phyloP scores from a whole-genome alignment of 2,888 invertebrate genomes.

The Branchellion lobata region DNA sequence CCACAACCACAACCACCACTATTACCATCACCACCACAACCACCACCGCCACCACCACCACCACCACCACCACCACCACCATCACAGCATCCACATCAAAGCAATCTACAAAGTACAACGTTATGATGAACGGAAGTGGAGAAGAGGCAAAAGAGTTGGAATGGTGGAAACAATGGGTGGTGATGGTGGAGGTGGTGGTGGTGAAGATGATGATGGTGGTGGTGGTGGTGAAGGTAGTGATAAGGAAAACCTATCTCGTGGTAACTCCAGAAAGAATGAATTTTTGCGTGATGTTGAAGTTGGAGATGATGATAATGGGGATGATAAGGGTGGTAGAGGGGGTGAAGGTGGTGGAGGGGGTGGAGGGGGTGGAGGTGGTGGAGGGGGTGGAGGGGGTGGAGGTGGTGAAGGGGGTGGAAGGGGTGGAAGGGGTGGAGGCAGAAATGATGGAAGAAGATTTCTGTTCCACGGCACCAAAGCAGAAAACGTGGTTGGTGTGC shows the following conservation, averaged over 20 bases:
- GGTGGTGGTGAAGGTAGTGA: too few species aligned
- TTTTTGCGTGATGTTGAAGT: neutral
- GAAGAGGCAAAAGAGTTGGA: too few species aligned
- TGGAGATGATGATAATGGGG: neutral
- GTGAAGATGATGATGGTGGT: neutral
- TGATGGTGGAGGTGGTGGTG: too few species aligned
- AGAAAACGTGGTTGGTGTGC: constrained; percentile 60
- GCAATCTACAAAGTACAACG: neutral
- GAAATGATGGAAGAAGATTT: constrained; percentile 49
- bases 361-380: neutral
- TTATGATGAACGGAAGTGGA: neutral
- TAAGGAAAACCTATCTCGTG: too few species aligned
- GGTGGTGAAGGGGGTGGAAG: constrained; percentile 54
- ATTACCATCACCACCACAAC: too few species aligned
- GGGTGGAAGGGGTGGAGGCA: constrained; percentile 43
- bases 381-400: constrained; percentile 54
- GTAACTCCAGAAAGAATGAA: too few species aligned
- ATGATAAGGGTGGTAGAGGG: too few species aligned
- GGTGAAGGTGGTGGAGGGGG: too few species aligned
- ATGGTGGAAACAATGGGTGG: too few species aligned
- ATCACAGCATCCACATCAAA: neutral
- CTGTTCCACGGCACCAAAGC: constrained; percentile 59
- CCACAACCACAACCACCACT: too few species aligned
- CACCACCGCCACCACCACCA: too few species aligned
- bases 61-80: too few species aligned